Percentiles rank a stretch among this genome's conserved stretches.
Evolutionary conservation across 2,797 vertebrate species (phyloP).

Genomic region (Tinamus major): DNA sequence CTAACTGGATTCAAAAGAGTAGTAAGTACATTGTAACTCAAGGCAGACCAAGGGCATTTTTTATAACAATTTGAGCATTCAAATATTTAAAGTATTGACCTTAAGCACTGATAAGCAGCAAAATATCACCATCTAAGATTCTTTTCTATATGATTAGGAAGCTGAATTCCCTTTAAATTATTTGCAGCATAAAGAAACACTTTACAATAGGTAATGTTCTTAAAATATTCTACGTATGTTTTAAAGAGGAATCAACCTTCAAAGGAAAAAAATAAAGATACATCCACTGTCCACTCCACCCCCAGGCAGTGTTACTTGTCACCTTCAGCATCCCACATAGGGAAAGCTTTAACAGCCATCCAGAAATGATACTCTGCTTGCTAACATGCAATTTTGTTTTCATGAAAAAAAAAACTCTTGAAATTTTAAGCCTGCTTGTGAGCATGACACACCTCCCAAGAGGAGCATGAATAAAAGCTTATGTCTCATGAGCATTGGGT

Average conservation of each 20-base stretch:
- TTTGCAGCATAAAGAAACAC: not conserved
- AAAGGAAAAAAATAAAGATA: not conserved
- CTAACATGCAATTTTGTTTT: not conserved
- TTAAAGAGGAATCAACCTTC: not conserved
- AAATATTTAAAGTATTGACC: not conserved
- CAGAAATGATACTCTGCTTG: not conserved
- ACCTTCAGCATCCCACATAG: constrained; percentile 13
- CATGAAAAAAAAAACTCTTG: not conserved
- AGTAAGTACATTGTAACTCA: not conserved
- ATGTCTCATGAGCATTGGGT: not conserved
- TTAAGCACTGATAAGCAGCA: constrained; percentile 4
- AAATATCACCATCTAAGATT: not conserved
- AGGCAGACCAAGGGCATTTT: not conserved
- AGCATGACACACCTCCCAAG: not conserved
- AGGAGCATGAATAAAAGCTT: constrained; percentile 5
- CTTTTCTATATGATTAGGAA: not conserved
- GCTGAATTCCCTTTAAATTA: not conserved
- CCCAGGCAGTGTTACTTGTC: not conserved
- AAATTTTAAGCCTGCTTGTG: not conserved
- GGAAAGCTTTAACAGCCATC: constrained; percentile 14
- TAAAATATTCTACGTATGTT: not conserved
- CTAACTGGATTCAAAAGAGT: not conserved
- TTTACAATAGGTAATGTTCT: not conserved
- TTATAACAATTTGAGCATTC: not conserved
- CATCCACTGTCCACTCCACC: not conserved